Percentiles rank a stretch among this genome's conserved stretches.
Conservation (phyloP, 2,888 invertebrate species). For the Drosophila monieri region DNA sequence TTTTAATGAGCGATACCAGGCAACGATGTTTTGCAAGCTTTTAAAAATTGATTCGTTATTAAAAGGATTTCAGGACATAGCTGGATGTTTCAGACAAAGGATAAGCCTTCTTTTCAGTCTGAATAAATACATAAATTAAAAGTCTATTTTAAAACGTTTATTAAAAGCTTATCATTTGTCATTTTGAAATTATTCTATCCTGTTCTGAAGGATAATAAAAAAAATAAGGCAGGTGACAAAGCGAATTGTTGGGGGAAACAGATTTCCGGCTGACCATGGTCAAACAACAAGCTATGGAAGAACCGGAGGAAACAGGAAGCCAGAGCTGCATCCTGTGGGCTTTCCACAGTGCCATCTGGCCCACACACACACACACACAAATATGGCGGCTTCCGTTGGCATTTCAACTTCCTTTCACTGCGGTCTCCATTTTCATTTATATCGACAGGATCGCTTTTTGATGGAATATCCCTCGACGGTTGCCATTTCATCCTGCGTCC, state of each 20-base stretch:
- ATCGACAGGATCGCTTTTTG: constrained; percentile 43
- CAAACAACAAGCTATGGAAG: constrained; percentile 10
- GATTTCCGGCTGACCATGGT: constrained; percentile 43
- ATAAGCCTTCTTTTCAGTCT: no score
- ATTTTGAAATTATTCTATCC: neutral
- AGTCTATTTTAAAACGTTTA: no score
- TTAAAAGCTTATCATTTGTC: constrained; percentile 1
- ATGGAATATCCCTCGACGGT: constrained; percentile 23
- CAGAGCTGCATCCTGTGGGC: constrained; percentile 21
- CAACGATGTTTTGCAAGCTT: neutral
- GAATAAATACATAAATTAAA: no score
- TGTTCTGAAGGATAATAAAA: neutral
- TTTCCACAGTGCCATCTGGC: constrained; percentile 24
- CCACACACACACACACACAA: constrained; percentile 28
- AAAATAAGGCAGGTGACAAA: constrained; percentile 32
- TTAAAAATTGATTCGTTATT: constrained; percentile 41
- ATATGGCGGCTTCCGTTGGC: constrained; percentile 65
- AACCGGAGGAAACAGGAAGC: constrained; percentile 28
- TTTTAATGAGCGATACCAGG: constrained; percentile 17
- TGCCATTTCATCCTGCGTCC: no score
- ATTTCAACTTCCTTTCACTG: constrained; percentile 56
- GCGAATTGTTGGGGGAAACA: constrained; percentile 23
- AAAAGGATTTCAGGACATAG: neutral
- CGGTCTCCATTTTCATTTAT: constrained; percentile 55
- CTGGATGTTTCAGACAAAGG: no score